These are phyloP conservation scores for Bradysia coprophila DNA, from an alignment of 1,140 invertebrate species.

Conservation along the genomic window DNA sequence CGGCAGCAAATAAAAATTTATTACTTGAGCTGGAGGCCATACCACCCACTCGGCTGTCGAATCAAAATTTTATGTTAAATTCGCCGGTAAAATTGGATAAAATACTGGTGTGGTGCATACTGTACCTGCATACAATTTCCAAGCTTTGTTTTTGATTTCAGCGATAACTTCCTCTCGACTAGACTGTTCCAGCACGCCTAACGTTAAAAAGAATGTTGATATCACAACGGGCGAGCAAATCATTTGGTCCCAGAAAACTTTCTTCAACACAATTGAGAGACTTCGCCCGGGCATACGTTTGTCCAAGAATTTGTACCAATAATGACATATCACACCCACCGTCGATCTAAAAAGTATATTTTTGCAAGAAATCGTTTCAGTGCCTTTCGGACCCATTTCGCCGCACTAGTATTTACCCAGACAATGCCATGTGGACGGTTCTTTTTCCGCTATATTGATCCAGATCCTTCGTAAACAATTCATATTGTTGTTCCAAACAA, in stretches of 20 bases:
- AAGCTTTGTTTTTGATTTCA: constrained; percentile 62
- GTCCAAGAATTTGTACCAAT: constrained; percentile 66
- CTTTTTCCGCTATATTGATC: constrained; percentile 41
- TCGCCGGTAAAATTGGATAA: constrained; percentile 46
- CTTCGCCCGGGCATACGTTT: constrained; percentile 37
- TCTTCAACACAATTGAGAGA: constrained; percentile 53
- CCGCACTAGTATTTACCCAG: too few relatives aligned
- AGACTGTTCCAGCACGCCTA: constrained; percentile 50
- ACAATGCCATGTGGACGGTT: constrained; percentile 59
- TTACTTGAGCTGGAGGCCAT: constrained; percentile 67
- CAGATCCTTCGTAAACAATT: constrained; percentile 43
- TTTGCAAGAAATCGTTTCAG: too few relatives aligned
- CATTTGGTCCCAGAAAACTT: constrained; percentile 74
- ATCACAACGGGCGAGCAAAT: constrained; percentile 76
- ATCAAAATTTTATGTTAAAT: not conserved
- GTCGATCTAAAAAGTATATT: too few relatives aligned
- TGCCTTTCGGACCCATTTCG: not conserved
- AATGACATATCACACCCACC: constrained; percentile 66
- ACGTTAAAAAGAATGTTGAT: constrained; percentile 57
- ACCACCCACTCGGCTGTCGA: constrained; percentile 53
- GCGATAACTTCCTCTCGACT: constrained; percentile 38
- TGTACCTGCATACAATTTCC: constrained; percentile 49
- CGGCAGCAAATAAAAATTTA: constrained; percentile 80
- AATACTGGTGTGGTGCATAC: constrained; percentile 58
- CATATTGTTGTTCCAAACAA: constrained; percentile 67